A percentile compares a stretch with the other conserved stretches of the same genome.
Conservation (phyloP, 2,797 vertebrate species). For the Ctenosaura bakeri region DNA sequence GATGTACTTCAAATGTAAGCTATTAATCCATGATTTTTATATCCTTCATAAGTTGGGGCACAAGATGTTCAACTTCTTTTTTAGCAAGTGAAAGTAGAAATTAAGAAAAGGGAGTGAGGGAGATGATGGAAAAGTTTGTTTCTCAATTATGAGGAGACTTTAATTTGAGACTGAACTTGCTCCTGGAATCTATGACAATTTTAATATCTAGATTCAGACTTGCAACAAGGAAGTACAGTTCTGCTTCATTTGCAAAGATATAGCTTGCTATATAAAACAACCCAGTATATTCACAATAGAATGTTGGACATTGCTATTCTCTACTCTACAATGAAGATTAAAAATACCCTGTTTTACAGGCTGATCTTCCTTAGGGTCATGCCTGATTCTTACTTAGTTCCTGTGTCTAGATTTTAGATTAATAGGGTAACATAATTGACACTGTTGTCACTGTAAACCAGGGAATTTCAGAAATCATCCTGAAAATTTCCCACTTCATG, state of each 20-base stretch:
- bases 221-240: neutral
- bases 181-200: neutral
- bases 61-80: constrained; percentile 24
- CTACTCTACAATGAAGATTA: neutral
- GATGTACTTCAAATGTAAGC: constrained; percentile 8
- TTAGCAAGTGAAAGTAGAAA: constrained; percentile 28
- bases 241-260: neutral
- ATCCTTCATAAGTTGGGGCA: neutral
- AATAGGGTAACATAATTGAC: neutral
- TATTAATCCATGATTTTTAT: constrained; percentile 22
- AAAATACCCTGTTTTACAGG: neutral
- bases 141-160: neutral
- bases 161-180: neutral
- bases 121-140: neutral
- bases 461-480: neutral
- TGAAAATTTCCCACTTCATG: neutral
- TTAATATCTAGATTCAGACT: neutral
- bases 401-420: neutral
- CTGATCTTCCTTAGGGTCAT: neutral
- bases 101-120: constrained; percentile 33
- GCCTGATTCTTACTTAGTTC: neutral
- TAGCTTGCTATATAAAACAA: neutral
- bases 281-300: neutral
- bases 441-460: neutral
- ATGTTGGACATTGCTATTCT: no score